Evolutionary conservation across 2,888 invertebrate genomes (phyloP).

Genomic region (Thelaira solivaga): DNA sequence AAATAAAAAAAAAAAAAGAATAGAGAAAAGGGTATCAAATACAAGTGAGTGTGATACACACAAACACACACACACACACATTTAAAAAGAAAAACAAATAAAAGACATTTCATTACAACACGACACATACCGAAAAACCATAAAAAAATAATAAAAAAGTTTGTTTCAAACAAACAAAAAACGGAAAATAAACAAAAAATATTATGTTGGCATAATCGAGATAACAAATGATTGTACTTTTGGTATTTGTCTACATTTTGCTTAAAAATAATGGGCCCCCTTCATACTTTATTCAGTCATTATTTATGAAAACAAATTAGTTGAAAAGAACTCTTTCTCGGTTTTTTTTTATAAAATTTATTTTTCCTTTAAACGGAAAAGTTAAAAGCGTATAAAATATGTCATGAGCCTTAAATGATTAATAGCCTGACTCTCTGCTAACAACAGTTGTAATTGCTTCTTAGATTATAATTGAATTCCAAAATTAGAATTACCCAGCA

Average conservation of each 20-base stretch:
- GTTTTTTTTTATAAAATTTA: no score
- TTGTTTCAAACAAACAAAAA: not conserved
- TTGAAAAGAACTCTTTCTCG: slow-evolving; percentile 9
- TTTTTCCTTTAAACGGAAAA: not conserved
- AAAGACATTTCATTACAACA: slow-evolving; percentile 33
- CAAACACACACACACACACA: not conserved
- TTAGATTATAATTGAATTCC: no score
- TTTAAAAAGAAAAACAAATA: slow-evolving; percentile 30
- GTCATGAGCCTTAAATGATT: not conserved
- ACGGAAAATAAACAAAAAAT: not conserved
- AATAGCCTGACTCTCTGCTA: not conserved
- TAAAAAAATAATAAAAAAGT: slow-evolving; percentile 12
- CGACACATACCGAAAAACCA: no score
- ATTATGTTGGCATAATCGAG: slow-evolving; percentile 11
- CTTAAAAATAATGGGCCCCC: slow-evolving; percentile 17
- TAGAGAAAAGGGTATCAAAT: slow-evolving; percentile 3
- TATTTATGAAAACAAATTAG: slow-evolving; percentile 50
- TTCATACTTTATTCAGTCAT: slow-evolving; percentile 38
- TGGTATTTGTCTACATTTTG: slow-evolving; percentile 10
- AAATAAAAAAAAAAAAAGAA: slow-evolving; percentile 5
- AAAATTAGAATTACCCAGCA: no score
- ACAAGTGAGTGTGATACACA: slow-evolving; percentile 13
- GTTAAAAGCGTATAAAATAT: no score
- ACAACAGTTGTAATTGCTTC: not conserved
- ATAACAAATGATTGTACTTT: slow-evolving; percentile 31